phyloP scores from a whole-genome alignment of 2,888 invertebrate species.

The Yponomeuta cagnagella region DNA sequence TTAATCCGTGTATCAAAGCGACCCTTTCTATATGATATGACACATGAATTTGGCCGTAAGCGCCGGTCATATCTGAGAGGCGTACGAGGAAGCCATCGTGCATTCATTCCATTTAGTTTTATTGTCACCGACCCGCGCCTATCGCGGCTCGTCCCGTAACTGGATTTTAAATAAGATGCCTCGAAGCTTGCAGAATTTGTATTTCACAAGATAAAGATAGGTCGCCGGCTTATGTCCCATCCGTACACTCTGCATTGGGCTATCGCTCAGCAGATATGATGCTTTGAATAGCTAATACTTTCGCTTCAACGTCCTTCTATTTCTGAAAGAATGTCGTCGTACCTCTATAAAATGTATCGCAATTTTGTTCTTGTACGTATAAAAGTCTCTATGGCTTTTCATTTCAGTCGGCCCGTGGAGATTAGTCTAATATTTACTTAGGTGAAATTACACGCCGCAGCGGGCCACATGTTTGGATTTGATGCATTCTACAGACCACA shows the following conservation, averaged over 20 bases:
- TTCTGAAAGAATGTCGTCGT: neutral
- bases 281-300: conserved; percentile 12
- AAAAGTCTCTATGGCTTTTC: conserved; percentile 24
- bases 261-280: conserved; percentile 53
- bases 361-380: conserved; percentile 19
- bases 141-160: conserved; percentile 66
- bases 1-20: conserved; percentile 48
- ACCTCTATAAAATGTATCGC: conserved; percentile 30
- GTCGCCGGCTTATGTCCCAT: conserved; percentile 59
- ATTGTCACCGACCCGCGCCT: conserved; percentile 72
- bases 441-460: conserved; percentile 59
- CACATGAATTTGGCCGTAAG: conserved; percentile 52
- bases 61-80: conserved; percentile 58
- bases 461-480: conserved; percentile 66
- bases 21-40: conserved; percentile 53
- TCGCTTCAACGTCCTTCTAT: conserved; percentile 9
- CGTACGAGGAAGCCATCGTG: conserved; percentile 65
- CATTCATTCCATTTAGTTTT: conserved; percentile 76
- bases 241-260: conserved; percentile 55
- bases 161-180: conserved; percentile 75
- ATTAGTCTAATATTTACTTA: conserved; percentile 65
- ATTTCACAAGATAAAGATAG: conserved; percentile 69
- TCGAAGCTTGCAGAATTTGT: conserved; percentile 66
- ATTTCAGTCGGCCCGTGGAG: conserved; percentile 52
- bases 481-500: conserved; percentile 52